Evolutionary conservation across 2,797 vertebrate genomes (phyloP).

Genomic region (Sebastes oblongus): DNA sequence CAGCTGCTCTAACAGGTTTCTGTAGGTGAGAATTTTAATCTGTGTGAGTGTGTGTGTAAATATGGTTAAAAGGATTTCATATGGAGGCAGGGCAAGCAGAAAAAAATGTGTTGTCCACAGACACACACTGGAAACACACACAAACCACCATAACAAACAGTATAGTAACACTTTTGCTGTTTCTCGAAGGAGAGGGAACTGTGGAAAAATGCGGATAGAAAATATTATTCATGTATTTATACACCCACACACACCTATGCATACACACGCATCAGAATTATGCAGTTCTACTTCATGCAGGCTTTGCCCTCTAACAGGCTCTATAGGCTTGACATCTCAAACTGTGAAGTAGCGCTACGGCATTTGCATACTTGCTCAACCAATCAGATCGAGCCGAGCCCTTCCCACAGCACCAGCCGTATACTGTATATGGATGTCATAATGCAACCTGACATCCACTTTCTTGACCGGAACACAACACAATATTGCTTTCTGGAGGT

Average conservation of each 20-base stretch:
- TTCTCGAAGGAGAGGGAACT: background rate
- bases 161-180: conserved; percentile 17
- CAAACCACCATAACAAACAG: background rate
- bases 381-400: conserved; percentile 5
- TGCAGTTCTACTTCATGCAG: conserved; percentile 35
- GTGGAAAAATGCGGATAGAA: conserved; percentile 9
- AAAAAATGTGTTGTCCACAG: background rate
- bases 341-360: background rate
- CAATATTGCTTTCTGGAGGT: background rate
- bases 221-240: conserved; percentile 33
- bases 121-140: background rate
- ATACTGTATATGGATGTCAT: background rate
- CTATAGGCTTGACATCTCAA: conserved; percentile 12
- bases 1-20: conserved; percentile 33
- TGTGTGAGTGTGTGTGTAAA: conserved; percentile 25
- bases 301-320: conserved; percentile 33
- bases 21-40: conserved; percentile 39
- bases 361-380: background rate
- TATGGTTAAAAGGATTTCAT: conserved; percentile 45
- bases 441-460: background rate
- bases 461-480: background rate
- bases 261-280: background rate
- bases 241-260: background rate
- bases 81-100: conserved; percentile 9
- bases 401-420: background rate